Evolutionary conservation across 64 coral and sea anemone genomes (phyloP).

Genomic region (Cladopsammia gracilis): DNA sequence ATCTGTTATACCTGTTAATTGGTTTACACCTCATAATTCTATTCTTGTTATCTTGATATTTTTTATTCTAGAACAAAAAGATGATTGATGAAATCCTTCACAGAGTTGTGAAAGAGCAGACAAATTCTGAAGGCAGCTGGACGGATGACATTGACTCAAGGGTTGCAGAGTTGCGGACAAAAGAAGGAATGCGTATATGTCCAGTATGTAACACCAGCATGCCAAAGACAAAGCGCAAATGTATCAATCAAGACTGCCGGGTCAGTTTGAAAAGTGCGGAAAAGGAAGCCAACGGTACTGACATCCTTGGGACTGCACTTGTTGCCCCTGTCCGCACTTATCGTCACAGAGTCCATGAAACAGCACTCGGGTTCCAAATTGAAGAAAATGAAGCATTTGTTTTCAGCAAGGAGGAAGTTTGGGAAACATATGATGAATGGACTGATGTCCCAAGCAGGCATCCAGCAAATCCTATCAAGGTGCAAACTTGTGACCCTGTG

Average conservation of each 20-base stretch:
- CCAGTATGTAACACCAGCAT: constrained; percentile 48
- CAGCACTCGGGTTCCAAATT: constrained; percentile 9
- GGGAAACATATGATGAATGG: constrained; percentile 12
- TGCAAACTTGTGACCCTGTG: constrained; percentile 23
- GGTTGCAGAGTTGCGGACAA: background rate
- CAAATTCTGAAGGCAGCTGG: background rate
- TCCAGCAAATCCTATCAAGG: background rate
- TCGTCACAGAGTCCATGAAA: constrained; percentile 29
- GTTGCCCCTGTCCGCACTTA: constrained; percentile 12
- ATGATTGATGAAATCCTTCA: background rate
- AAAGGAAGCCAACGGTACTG: constrained; percentile 17
- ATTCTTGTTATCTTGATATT: no score
- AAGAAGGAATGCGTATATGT: constrained; percentile 38
- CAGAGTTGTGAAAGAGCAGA: background rate
- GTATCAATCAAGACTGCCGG: constrained; percentile 38
- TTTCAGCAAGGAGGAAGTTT: background rate
- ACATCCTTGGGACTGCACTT: constrained; percentile 50
- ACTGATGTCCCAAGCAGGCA: constrained; percentile 12
- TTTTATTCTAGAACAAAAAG: background rate
- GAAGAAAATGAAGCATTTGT: constrained; percentile 13
- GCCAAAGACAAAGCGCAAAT: constrained; percentile 50
- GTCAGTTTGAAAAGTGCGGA: constrained; percentile 59
- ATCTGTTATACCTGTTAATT: no score
- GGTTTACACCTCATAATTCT: no score
- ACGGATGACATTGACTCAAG: background rate